Evolutionary conservation across 2,888 invertebrate species (phyloP).

Genomic region (Amiota mariae): DNA sequence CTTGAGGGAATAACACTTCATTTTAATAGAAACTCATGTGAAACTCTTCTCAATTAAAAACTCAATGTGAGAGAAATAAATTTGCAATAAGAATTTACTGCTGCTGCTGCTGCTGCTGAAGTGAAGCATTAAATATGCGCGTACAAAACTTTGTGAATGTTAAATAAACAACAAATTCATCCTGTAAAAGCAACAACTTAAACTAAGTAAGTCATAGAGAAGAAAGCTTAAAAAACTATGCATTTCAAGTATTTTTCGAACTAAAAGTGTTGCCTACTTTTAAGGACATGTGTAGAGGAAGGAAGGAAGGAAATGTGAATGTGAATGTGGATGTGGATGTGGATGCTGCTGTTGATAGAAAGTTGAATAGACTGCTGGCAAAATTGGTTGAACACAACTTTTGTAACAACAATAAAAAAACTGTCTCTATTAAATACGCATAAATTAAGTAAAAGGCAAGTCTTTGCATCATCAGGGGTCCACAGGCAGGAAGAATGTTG

Average conservation of each 20-base stretch:
- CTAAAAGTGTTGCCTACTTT: too few relatives aligned
- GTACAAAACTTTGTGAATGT: neutral
- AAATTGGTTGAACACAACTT: constrained; percentile 1
- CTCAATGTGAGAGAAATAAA: neutral
- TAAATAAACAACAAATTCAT: constrained; percentile 6
- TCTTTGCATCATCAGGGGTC: constrained; percentile 20
- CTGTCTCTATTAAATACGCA: constrained; percentile 64
- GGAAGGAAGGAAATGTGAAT: too few relatives aligned
- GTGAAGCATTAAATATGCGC: neutral
- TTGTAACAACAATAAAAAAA: constrained; percentile 37
- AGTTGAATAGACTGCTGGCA: neutral
- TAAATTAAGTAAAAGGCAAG: constrained; percentile 52
- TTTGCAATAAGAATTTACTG: neutral
- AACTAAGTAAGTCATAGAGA: neutral
- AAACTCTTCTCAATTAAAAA: neutral
- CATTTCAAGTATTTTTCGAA: too few relatives aligned
- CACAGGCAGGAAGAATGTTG: too few relatives aligned
- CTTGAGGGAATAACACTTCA: constrained; percentile 6
- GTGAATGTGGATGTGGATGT: too few relatives aligned
- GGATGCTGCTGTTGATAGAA: too few relatives aligned
- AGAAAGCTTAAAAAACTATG: neutral
- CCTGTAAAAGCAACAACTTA: neutral
- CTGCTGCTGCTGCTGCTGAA: neutral
- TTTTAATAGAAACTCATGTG: neutral
- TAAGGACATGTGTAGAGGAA: too few relatives aligned